Evolutionary conservation across 1,140 invertebrate genomes (phyloP), one percentile per base, ranked within the genome.

Genomic region (Philaenus spumarius): DNA sequence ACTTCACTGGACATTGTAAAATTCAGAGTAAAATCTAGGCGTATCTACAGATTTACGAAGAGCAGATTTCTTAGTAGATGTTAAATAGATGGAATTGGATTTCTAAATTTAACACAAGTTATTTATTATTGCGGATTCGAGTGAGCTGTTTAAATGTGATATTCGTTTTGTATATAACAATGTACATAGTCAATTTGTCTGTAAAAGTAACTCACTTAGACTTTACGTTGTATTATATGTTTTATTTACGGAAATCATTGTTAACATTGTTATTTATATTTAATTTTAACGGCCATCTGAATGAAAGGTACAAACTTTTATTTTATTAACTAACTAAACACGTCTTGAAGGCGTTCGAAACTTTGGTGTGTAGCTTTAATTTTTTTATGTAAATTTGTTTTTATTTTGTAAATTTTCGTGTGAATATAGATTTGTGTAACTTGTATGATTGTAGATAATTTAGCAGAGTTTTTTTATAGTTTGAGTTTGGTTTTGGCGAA

Each of bases 301-400:
- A n/a, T 53, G 7, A 37, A 39, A 39, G 50, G 35, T 53, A 17
- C 35, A 26, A 53, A 53, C 37, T 15, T 17, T 53, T 50, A 23
- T 30, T 53, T 51, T 53, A 37, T 30, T 53, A 35, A 53, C 50
- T 53, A 53, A 53, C 30, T 30, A 37, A 35, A 37, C 37, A 53
- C 37, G 17, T 34, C 20, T 19, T 14, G 22, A 5, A n/a, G 35
- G 34, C 30, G 19, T 53, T 53, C 14, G 17, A 46, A 57, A 57
- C 55, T 57, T 57, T 57, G 55, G 55, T 57, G 55, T 48, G 55
- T 47, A 57, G 55, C 55, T 57, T 57, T 57, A 57, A 57, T 57
- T 57, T 55, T 57, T 34, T 47, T 47, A 37, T 57, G 55, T 57
- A 57, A 43, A 57, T 57, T 57, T 45, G 55, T 57, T 46, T 57